Evolutionary conservation across 64 coral and sea anemone genomes (phyloP), one percentile per base, ranked within the genome.

Genomic region (Hydrozoanthus tunicans): DNA sequence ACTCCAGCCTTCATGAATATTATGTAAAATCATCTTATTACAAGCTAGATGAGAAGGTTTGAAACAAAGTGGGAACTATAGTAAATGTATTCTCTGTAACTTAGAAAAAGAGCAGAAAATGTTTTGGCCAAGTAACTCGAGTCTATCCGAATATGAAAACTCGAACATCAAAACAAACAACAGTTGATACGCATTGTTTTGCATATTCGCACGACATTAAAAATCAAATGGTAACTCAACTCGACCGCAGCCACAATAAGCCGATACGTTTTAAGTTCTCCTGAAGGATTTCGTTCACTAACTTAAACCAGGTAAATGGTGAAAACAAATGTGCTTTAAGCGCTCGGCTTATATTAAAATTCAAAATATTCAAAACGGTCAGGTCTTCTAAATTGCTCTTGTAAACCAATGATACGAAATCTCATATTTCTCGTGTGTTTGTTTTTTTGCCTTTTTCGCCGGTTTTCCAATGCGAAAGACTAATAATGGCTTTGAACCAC

Each of bases 401-500:
- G 32, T 43, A 1, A 43, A 43, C 32, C 32, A 43, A 43, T 43
- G 32, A 43, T 43, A 43, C 32, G 32, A 43, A 43, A 43, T 43
- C 32, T 43, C 32, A 43, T 43, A 43, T 43, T 43, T 43, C 32
- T 43, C 32, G 32, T 43, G 32, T 43, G 32, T 43, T 53, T 11
- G 43, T 76, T 7, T 76, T 53, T 13, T 52, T 75, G 26, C 3
- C 1, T 4, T 43, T 76, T 76, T 53, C 26, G 14, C 71, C 25
- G n/a, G 51, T 86, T 81, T 61, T 43, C 3, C 70, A 72, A 24
- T 15, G 9, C 15, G 51, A 86, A 26, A 68, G 52, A 25, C n/a
- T 70, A 58, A 20, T 55, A 75, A 60, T 53, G 9, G 56, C 55
- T 32, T 65, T 88, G 54, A 25, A 88, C 84, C 84, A 88, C 84